These are phyloP conservation scores for Cepaea nemoralis DNA, from an alignment of 1,140 invertebrate genomes.

Conservation along the genomic window DNA sequence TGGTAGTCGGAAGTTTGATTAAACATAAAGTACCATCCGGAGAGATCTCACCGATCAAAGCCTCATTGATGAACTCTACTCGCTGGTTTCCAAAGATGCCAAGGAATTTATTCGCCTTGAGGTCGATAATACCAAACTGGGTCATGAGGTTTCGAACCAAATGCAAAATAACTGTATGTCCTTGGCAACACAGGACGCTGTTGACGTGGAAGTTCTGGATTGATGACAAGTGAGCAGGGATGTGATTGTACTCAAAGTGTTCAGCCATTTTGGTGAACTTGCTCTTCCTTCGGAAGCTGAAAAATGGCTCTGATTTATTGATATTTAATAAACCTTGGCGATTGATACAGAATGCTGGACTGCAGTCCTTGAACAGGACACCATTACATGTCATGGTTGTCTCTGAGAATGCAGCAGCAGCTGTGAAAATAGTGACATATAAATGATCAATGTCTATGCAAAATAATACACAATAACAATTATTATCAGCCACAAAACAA, in stretches of 20 bases:
- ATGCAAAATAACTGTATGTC: constrained; percentile 67
- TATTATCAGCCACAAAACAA: too few relatives aligned
- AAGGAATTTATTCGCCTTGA: constrained; percentile 67
- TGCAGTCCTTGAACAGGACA: constrained; percentile 70
- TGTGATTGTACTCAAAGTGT: constrained; percentile 73
- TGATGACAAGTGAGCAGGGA: constrained; percentile 71
- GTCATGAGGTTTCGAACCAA: constrained; percentile 70
- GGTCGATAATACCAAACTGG: constrained; percentile 69
- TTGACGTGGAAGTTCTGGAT: constrained; percentile 72
- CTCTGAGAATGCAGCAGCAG: constrained; percentile 68
- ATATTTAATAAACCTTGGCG: constrained; percentile 70
- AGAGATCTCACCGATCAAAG: constrained; percentile 69
- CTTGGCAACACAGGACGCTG: constrained; percentile 69
- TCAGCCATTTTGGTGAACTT: constrained; percentile 72
- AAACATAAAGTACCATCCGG: constrained; percentile 68
- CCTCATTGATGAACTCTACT: constrained; percentile 69
- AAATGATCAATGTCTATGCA: too few relatives aligned
- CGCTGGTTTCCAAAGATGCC: constrained; percentile 69
- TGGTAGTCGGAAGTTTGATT: constrained; percentile 63
- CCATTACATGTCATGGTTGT: constrained; percentile 67
- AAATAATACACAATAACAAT: too few relatives aligned
- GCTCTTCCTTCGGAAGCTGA: constrained; percentile 67
- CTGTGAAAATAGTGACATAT: constrained; percentile 53
- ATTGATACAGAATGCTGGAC: constrained; percentile 69
- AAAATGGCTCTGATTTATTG: constrained; percentile 66